Percentiles rank a stretch among this genome's conserved stretches.
phyloP scores from a whole-genome alignment of 2,888 invertebrate genomes.

The Opisthograptis luteolata region DNA sequence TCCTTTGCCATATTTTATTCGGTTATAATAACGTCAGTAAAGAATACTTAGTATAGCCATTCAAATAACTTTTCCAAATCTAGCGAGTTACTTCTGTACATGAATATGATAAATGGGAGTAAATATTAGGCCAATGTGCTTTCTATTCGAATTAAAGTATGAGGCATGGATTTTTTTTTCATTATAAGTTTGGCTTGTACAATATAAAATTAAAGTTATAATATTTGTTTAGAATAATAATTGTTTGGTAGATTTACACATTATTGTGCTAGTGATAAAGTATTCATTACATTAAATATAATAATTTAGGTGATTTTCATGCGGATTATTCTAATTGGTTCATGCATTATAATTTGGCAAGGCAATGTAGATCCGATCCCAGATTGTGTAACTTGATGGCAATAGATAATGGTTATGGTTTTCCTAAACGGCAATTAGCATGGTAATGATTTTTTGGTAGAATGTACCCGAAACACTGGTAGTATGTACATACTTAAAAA shows the following conservation, averaged over 20 bases:
- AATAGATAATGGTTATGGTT: too few relatives aligned
- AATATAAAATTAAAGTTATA: slow-evolving; percentile 35
- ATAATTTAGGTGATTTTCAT: slow-evolving; percentile 19
- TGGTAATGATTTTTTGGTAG: too few relatives aligned
- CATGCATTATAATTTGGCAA: slow-evolving; percentile 40
- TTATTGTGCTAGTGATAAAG: slow-evolving; percentile 47
- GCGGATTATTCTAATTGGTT: slow-evolving; percentile 9
- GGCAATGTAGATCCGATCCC: slow-evolving; percentile 18
- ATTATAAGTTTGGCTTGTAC: slow-evolving; percentile 29
- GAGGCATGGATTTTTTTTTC: slow-evolving; percentile 64
- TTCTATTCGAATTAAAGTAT: slow-evolving; percentile 60
- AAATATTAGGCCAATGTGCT: slow-evolving; percentile 68
- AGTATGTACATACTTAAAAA: too few relatives aligned
- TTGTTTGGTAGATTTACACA: slow-evolving; percentile 77
- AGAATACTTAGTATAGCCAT: too few relatives aligned
- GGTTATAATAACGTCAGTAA: too few relatives aligned
- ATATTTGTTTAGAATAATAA: slow-evolving; percentile 34
- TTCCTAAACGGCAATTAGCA: too few relatives aligned
- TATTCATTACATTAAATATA: slow-evolving; percentile 18
- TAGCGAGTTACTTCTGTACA: slow-evolving; percentile 55
- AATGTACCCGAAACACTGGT: too few relatives aligned
- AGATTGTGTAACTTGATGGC: too few relatives aligned
- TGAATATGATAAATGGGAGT: slow-evolving; percentile 40
- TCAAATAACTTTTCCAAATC: neutral
- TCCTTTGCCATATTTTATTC: too few relatives aligned